A percentile compares a stretch with the other conserved stretches of the same genome.
Evolutionary conservation across 2,888 invertebrate genomes (phyloP).

Genomic region (Cremastobaeus sp.): DNA sequence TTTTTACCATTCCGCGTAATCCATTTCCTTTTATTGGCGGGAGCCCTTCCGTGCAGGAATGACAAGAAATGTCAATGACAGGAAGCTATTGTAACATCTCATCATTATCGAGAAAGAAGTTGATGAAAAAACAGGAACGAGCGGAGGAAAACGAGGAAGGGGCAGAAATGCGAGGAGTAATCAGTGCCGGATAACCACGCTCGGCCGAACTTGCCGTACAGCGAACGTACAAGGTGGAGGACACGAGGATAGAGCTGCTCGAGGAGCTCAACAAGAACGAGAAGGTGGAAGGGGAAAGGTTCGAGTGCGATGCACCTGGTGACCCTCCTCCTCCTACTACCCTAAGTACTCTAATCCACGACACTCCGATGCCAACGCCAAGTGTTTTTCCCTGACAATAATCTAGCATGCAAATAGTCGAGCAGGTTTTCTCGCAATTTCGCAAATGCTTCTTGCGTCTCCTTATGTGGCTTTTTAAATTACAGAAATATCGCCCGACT

Average conservation of each 20-base stretch:
- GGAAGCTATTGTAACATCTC: conserved; percentile 55
- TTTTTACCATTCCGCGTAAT: conserved; percentile 34
- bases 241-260: conserved; percentile 42
- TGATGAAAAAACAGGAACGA: conserved; percentile 25
- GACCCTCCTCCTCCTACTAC: conserved; percentile 55
- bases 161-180: conserved; percentile 27
- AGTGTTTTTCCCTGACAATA: neutral
- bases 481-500: no score
- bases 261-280: conserved; percentile 43
- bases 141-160: neutral
- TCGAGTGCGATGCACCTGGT: conserved; percentile 74
- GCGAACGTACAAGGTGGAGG: conserved; percentile 44
- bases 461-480: no score
- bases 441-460: no score
- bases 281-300: conserved; percentile 62
- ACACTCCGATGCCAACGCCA: conserved; percentile 35
- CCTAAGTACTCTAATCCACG: conserved; percentile 35
- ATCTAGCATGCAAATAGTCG: neutral
- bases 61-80: conserved; percentile 60
- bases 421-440: no score
- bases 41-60: conserved; percentile 30
- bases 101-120: conserved; percentile 52
- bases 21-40: conserved; percentile 34
- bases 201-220: conserved; percentile 37
- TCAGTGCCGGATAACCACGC: conserved; percentile 40